Percentiles rank a stretch among this genome's conserved stretches.
phyloP scores from a whole-genome alignment of 1,140 invertebrate genomes.

The Drosophila suzukii region DNA sequence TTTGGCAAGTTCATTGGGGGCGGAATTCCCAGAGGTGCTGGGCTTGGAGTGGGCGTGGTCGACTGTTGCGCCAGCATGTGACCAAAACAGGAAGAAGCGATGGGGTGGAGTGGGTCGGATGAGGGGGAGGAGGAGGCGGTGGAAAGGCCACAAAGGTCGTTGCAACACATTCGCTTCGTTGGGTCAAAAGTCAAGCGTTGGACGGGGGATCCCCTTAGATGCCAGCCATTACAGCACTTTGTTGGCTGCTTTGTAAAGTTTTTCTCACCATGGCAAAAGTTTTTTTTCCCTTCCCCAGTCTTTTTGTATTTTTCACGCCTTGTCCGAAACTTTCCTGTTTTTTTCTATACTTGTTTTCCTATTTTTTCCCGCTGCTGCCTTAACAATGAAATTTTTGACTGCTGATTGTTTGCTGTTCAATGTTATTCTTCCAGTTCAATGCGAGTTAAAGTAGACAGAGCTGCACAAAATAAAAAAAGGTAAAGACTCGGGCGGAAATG shows the following conservation, averaged over 20 bases:
- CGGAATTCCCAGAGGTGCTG: conserved; percentile 12
- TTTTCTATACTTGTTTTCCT: conserved; percentile 41
- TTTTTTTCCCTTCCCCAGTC: conserved; percentile 16
- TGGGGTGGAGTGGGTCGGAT: not conserved
- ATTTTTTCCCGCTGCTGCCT: conserved; percentile 29
- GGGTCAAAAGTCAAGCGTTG: conserved; percentile 67
- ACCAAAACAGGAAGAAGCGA: conserved; percentile 17
- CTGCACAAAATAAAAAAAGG: not conserved
- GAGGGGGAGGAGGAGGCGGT: conserved; percentile 2
- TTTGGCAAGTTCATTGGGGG: conserved; percentile 62
- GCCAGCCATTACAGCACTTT: conserved; percentile 77
- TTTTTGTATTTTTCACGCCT: conserved; percentile 76
- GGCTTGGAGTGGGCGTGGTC: conserved; percentile 51
- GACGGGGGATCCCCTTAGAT: conserved; percentile 22
- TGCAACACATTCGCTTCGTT: conserved; percentile 72
- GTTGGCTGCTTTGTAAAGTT: conserved; percentile 75
- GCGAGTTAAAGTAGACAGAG: conserved; percentile 58
- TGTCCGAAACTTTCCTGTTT: conserved; percentile 61
- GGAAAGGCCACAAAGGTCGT: conserved; percentile 73
- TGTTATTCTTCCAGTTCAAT: conserved; percentile 73
- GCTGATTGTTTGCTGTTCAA: conserved; percentile 77
- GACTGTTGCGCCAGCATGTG: conserved; percentile 70
- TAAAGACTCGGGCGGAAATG: conserved; percentile 25
- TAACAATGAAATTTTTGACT: conserved; percentile 75
- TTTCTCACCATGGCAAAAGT: conserved; percentile 51